Percentiles rank a stretch among this genome's conserved stretches.
Evolutionary conservation across 2,113 vertebrate species (phyloP).

Genomic region (Dascyllus trimaculatus): DNA sequence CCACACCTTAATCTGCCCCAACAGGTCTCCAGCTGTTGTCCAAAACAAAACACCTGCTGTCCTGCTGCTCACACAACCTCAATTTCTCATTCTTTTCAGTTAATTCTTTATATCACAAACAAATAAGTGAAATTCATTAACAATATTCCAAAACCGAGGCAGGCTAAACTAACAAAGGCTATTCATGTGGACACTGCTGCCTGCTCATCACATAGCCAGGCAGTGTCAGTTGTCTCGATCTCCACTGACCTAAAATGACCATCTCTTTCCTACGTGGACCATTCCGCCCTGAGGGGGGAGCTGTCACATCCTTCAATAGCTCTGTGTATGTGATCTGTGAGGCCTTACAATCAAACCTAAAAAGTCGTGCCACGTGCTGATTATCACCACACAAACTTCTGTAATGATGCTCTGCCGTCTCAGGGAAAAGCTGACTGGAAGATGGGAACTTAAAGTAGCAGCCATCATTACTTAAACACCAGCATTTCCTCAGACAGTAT

Average conservation of each 20-base stretch:
- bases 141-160: too few species aligned
- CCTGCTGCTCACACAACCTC: too few species aligned
- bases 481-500: too few species aligned
- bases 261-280: constrained; percentile 26
- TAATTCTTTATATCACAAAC: too few species aligned
- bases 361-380: neutral
- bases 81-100: too few species aligned
- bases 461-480: neutral
- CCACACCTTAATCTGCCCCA: neutral
- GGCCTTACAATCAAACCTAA: constrained; percentile 15
- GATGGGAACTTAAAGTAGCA: neutral
- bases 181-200: neutral
- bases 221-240: constrained; percentile 2
- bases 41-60: neutral
- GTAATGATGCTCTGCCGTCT: neutral
- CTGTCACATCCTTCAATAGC: constrained; percentile 31
- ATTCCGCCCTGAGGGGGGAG: constrained; percentile 36
- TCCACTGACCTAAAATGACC: constrained; percentile 32
- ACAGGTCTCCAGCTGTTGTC: neutral
- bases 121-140: too few species aligned
- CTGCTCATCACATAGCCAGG: constrained; percentile 25
- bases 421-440: neutral
- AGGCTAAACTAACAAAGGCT: neutral
- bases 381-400: neutral
- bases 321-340: neutral